phyloP scores from a whole-genome alignment of 2,797 vertebrate genomes.

The Microhierax caerulescens region DNA sequence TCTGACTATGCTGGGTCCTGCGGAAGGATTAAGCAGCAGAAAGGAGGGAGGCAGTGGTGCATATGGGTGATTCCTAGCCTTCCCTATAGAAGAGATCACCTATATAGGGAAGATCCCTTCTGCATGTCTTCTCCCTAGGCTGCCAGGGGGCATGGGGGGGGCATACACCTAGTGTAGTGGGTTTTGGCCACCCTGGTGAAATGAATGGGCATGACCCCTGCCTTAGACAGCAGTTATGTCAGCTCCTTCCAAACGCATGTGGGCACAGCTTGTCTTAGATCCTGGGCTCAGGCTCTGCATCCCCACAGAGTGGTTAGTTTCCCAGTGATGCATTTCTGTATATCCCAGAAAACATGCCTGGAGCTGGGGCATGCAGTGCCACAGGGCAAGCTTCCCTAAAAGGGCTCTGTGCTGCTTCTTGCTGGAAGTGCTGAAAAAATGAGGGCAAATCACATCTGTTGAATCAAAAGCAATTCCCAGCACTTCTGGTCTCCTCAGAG shows the following conservation, averaged over 20 bases:
- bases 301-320: not conserved
- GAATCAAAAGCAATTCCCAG: not conserved
- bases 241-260: not conserved
- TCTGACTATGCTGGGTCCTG: not conserved
- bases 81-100: not conserved
- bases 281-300: not conserved
- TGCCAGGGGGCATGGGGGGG: not conserved
- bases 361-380: not conserved
- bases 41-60: not conserved
- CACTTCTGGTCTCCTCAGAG: not conserved
- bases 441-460: not conserved
- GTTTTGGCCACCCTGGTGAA: not conserved
- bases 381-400: not conserved
- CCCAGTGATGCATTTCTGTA: not conserved
- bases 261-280: not conserved
- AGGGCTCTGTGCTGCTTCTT: not conserved
- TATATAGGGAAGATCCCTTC: not conserved
- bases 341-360: not conserved
- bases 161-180: accelerated
- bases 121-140: not conserved
- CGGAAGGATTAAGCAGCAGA: not conserved
- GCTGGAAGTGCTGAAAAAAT: not conserved
- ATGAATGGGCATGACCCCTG: not conserved
- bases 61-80: not conserved
- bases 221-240: not conserved